Evolutionary conservation across 1,140 invertebrate species (phyloP).

Genomic region (Atopsyche davidsoni): DNA sequence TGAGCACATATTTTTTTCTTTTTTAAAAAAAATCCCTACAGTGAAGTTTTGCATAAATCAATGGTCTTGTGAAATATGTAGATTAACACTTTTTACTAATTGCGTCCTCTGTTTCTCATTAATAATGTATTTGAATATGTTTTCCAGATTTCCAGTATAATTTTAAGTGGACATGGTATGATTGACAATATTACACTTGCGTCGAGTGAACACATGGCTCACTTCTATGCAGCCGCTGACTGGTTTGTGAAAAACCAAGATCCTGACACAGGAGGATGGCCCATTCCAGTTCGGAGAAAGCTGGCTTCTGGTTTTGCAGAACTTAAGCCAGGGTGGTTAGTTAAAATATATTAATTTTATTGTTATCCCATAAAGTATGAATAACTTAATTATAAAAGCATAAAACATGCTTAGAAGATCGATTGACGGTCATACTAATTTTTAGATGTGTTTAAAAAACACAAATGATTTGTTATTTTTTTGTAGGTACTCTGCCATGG

Average conservation of each 20-base stretch:
- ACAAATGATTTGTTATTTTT: no score
- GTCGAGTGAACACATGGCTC: constrained; percentile 76
- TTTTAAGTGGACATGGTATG: constrained; percentile 68
- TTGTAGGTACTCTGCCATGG: constrained; percentile 90
- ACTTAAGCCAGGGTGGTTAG: constrained; percentile 77
- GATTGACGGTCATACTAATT: no score
- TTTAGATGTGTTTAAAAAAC: no score
- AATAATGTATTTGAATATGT: constrained; percentile 7
- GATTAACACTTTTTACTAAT: no score
- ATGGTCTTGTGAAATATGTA: no score
- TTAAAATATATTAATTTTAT: not conserved
- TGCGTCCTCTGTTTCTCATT: no score
- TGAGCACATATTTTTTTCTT: constrained; percentile 33
- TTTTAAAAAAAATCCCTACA: no score
- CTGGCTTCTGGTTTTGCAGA: constrained; percentile 70
- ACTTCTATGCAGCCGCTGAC: constrained; percentile 87
- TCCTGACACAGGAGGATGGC: constrained; percentile 74
- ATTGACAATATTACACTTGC: constrained; percentile 78
- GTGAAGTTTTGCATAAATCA: no score
- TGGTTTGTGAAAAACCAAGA: constrained; percentile 92
- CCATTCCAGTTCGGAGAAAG: constrained; percentile 76
- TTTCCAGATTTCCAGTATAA: constrained; percentile 53
- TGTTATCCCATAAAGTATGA: no score
- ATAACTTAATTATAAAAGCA: no score
- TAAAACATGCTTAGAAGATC: no score